Conservation (phyloP, 1,140 invertebrate genomes). For the Homarus americanus region DNA sequence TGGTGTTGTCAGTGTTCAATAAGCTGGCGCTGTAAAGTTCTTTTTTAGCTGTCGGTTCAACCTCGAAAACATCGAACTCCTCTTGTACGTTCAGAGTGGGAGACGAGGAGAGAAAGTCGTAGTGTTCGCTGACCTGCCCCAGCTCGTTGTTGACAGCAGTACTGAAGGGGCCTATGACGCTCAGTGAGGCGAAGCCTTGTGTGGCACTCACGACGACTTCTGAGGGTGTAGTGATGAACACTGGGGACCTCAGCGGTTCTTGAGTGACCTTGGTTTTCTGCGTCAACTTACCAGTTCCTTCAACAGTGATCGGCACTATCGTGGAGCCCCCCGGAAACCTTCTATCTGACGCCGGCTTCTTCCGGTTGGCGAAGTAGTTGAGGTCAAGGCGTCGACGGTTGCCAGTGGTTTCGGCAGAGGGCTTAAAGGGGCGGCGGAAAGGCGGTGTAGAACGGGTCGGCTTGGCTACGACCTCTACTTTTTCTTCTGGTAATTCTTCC, state of each 20-base stretch:
- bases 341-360: slow-evolving; percentile 33
- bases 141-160: slow-evolving; percentile 70
- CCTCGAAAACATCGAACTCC: slow-evolving; percentile 50
- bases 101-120: slow-evolving; percentile 56
- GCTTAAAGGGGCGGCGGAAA: slow-evolving; percentile 5
- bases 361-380: slow-evolving; percentile 46
- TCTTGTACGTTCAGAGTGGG: slow-evolving; percentile 32
- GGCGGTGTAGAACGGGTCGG: neutral
- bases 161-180: slow-evolving; percentile 67
- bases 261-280: neutral
- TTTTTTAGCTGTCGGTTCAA: slow-evolving; percentile 77
- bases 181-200: slow-evolving; percentile 71
- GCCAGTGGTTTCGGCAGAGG: neutral
- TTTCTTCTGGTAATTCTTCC: neutral
- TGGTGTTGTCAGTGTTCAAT: neutral
- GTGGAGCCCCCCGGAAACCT: slow-evolving; percentile 54
- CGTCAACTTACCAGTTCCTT: slow-evolving; percentile 49
- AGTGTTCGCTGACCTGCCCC: slow-evolving; percentile 66
- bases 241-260: neutral
- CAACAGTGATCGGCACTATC: slow-evolving; percentile 71
- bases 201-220: slow-evolving; percentile 70
- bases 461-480: neutral
- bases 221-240: slow-evolving; percentile 43
- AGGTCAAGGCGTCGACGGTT: slow-evolving; percentile 39
- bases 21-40: slow-evolving; percentile 4